Evolutionary conservation across 1,140 invertebrate species (phyloP), one percentile per base, ranked within the genome.

Genomic region (Augochlora pura): DNA sequence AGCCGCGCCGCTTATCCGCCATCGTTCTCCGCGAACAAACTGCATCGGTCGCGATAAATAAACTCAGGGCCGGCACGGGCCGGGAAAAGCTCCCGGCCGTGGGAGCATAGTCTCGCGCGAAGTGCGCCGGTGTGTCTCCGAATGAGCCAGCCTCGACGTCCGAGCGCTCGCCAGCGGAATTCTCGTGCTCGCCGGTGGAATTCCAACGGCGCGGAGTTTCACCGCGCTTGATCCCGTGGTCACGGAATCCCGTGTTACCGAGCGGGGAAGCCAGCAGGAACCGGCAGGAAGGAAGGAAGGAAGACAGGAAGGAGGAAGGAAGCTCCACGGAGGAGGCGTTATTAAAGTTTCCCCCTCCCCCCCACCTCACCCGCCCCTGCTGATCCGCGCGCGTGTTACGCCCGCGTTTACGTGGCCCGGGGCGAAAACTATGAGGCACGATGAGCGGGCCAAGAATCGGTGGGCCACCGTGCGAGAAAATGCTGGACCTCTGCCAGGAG

Each of bases 401-500:
- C 82, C 81, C 85, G 82, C 85, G 88, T 91, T 91, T 88, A 91
- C 89, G 90, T 89, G 90, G 88, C 79, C 79, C 79, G 85, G 87
- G 88, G 88, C 90, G 89, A 91, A 90, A 92, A 88, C 88, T 91
- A 92, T 91, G 70, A 72, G 82, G 77, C 85, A 90, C 88, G 90
- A 92, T 91, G 91, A 91, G 80, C 88, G 86, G 89, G 86, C 89
- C 82, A 90, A 91, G 88, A 91, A 90, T 90, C 87, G 89, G 90
- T 89, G 90, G 89, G 87, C 89, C 87, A 87, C 83, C 87, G 82
- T 89, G 84, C 80, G 83, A 86, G 82, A 87, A 84, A 88, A 89
- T 87, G 71, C 83, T 91, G 90, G 89, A 90, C 62, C 49, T 9
- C 49, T 86, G 89, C 91, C 91, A 91, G 86, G 84, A 90, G 83